phyloP scores from a whole-genome alignment of 1,140 invertebrate genomes.

The Hycleus cichorii region DNA sequence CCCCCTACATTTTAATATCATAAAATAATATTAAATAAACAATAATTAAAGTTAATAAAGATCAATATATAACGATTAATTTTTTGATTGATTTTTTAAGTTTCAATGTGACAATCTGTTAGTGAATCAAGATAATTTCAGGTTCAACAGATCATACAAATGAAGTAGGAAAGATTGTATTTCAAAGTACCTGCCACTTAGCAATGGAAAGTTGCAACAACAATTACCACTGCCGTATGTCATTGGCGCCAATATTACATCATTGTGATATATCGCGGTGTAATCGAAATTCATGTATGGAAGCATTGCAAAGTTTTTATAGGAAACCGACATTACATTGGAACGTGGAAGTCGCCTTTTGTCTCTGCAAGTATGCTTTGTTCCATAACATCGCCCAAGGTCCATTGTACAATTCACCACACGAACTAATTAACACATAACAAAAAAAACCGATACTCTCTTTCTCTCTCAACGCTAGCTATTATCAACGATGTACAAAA shows the following conservation, averaged over 20 bases:
- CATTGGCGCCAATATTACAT: slow-evolving; percentile 70
- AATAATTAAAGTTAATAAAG: not conserved
- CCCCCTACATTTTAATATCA: slow-evolving; percentile 7
- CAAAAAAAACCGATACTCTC: not conserved
- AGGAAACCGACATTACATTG: slow-evolving; percentile 66
- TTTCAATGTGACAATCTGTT: not conserved
- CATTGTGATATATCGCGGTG: slow-evolving; percentile 70
- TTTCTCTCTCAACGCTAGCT: too few relatives aligned
- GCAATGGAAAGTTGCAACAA: slow-evolving; percentile 67
- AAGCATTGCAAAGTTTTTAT: slow-evolving; percentile 78
- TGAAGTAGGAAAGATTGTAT: slow-evolving; percentile 39
- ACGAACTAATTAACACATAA: slow-evolving; percentile 8
- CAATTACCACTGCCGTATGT: slow-evolving; percentile 64
- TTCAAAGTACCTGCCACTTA: slow-evolving; percentile 69
- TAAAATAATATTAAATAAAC: not conserved
- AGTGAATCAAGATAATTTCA: slow-evolving; percentile 17
- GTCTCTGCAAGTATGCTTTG: slow-evolving; percentile 72
- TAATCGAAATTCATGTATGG: slow-evolving; percentile 78
- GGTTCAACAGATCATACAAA: slow-evolving; percentile 30
- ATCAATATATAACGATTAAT: not conserved
- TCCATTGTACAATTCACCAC: slow-evolving; percentile 8
- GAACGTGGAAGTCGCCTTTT: slow-evolving; percentile 84
- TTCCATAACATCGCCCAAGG: slow-evolving; percentile 7
- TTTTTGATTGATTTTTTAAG: not conserved
- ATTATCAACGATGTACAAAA: too few relatives aligned